Percentiles rank a stretch among this genome's conserved stretches.
Evolutionary conservation across 2,888 invertebrate genomes (phyloP).

Genomic region (Agonopterix heracliana): DNA sequence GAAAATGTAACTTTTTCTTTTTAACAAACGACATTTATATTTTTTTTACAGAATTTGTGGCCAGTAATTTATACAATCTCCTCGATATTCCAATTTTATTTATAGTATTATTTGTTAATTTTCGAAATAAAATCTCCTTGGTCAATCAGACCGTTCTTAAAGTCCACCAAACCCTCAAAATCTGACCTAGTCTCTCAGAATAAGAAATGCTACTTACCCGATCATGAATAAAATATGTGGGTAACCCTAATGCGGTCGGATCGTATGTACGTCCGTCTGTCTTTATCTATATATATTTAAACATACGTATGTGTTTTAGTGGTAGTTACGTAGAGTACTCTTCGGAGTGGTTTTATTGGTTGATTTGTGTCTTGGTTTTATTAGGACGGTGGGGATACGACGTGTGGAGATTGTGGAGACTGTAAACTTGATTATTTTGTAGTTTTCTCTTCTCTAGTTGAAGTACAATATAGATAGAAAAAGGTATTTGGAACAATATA

Average conservation of each 20-base stretch:
- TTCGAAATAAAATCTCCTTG: too few species aligned
- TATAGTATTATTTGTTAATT: too few species aligned
- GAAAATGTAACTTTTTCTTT: too few species aligned
- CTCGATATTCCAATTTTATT: too few species aligned
- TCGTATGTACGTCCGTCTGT: neutral
- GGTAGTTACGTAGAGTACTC: neutral
- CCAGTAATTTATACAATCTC: too few species aligned
- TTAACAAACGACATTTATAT: too few species aligned
- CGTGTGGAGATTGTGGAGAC: neutral
- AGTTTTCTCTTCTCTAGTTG: too few species aligned
- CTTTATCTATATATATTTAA: neutral
- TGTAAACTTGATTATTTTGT: neutral
- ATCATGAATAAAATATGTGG: conserved; percentile 7
- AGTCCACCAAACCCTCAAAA: too few species aligned
- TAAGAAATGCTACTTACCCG: conserved; percentile 4
- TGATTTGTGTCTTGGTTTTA: neutral
- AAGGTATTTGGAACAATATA: too few species aligned
- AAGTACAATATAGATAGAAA: too few species aligned
- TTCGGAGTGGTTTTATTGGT: neutral
- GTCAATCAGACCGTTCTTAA: too few species aligned
- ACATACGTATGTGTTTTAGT: neutral
- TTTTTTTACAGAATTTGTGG: too few species aligned
- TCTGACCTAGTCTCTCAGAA: neutral
- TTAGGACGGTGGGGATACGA: neutral
- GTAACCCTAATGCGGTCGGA: neutral